Evolutionary conservation across 2,888 invertebrate species (phyloP).

Genomic region (Aspidapion aeneum): DNA sequence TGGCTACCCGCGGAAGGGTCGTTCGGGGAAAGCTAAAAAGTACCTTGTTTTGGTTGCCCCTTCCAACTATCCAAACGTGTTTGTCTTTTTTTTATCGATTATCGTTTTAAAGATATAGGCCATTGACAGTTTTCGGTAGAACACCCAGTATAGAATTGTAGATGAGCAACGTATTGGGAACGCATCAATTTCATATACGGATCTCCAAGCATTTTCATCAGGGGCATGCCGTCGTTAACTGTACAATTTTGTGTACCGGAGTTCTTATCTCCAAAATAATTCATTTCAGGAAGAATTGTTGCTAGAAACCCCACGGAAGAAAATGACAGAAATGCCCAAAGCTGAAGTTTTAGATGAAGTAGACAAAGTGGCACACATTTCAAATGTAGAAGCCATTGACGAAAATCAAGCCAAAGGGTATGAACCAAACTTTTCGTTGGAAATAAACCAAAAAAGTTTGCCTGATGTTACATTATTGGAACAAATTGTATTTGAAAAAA

Average conservation of each 20-base stretch:
- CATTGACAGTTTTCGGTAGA: too few species aligned
- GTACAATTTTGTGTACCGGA: not conserved
- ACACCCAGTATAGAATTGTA: too few species aligned
- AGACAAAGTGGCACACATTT: not conserved
- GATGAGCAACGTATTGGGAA: too few species aligned
- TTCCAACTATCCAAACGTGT: too few species aligned
- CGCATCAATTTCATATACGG: too few species aligned
- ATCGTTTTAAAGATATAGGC: too few species aligned
- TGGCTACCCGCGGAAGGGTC: too few species aligned
- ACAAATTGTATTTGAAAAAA: not conserved
- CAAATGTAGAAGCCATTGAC: not conserved
- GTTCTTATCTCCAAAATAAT: not conserved
- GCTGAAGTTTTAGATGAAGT: not conserved
- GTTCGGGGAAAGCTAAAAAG: too few species aligned
- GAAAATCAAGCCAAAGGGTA: not conserved
- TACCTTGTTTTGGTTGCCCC: too few species aligned
- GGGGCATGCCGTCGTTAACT: too few species aligned
- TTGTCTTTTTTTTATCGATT: too few species aligned
- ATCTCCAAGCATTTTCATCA: too few species aligned
- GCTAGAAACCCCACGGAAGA: not conserved
- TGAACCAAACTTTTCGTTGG: not conserved
- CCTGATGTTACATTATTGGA: not conserved
- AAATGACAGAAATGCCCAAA: not conserved
- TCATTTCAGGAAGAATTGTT: not conserved
- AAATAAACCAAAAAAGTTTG: not conserved